Conservation (phyloP, 2,888 invertebrate species). For the Xestia ashworthii region DNA sequence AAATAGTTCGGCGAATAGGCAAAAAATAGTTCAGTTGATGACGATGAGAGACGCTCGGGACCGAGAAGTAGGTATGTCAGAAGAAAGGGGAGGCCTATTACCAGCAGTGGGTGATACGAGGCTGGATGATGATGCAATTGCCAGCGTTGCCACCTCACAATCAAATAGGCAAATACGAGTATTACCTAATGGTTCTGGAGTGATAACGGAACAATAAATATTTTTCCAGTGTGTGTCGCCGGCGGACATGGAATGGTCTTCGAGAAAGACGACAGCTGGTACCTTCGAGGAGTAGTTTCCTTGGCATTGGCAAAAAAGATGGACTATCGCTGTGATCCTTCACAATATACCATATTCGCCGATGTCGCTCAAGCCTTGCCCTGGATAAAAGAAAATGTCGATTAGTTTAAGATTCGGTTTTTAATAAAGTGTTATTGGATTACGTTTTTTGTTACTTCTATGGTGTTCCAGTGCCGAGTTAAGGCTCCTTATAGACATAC, state of each 20-base stretch:
- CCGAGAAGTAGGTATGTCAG: background rate
- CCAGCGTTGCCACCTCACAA: background rate
- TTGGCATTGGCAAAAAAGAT: background rate
- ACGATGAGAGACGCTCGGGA: background rate
- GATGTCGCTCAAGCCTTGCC: constrained; percentile 18
- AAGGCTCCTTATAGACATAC: background rate
- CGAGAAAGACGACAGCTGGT: constrained; percentile 20
- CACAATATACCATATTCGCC: constrained; percentile 2
- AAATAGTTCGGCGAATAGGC: no score
- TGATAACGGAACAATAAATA: background rate
- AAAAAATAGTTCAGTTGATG: background rate
- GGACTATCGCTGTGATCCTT: background rate
- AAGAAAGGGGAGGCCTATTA: background rate
- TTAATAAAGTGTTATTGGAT: background rate
- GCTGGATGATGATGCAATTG: background rate
- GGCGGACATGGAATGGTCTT: constrained; percentile 20
- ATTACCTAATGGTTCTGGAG: background rate
- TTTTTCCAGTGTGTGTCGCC: background rate
- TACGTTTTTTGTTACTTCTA: background rate
- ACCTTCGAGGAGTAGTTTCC: constrained; percentile 13
- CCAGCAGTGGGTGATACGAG: background rate
- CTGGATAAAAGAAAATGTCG: constrained; percentile 4
- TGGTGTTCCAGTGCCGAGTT: background rate
- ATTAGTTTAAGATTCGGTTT: background rate
- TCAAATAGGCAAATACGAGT: background rate